Base-by-base conservation (phyloP, 2,797 vertebrate genomes). In the Peromyscus eremicus region DNA sequence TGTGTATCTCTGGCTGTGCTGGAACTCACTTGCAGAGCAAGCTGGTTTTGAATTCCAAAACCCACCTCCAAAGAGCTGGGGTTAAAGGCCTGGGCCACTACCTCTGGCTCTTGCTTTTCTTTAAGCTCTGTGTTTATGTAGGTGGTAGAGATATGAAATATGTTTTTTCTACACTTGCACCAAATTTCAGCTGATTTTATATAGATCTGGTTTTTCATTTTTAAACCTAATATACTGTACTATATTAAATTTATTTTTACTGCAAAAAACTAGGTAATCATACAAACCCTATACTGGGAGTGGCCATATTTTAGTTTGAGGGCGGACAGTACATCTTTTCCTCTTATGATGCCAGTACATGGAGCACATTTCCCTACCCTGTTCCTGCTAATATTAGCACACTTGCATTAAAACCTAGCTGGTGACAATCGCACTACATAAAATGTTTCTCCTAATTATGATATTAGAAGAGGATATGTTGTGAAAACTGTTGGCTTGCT, bases 401-500 rank as follows among this genome's bases (percentile, higher is more conserved):
- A 97, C 71, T 96, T 95, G 94, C 97, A 77, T 93, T 60, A 75
- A 40, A 98, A 89, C 83, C 16, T 89, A 86, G 21, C 66, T 87
- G 43, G 46, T 84, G 57, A 95, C 66, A 97, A 92, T 84, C 25
- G 11, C 19, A 94, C 27, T 9, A 94, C 7, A 91, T 81, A 4
- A 93, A 80, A 37, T 62, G 34, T 91, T 85, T 93, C 29, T 95
- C 46, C 88, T 95, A 96, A 97, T 97, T 97, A 92, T 87, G 66
- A 64, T 96, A 97, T 97, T 92, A 97, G 49, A 19, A 88, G 66
- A 96, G 9, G 23, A 86, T 96, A 96, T 83, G 34, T 94, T 96
- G 37, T 97, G 46, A 81, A 98, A 98, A 94, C 81, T 25, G 14
- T 97, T 96, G 83, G 4, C 16, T 55, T 96, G 46, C 94, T 94